These are phyloP conservation scores for Drosophila cracens DNA, from an alignment of 2,888 invertebrate genomes.

Conservation along the genomic window DNA sequence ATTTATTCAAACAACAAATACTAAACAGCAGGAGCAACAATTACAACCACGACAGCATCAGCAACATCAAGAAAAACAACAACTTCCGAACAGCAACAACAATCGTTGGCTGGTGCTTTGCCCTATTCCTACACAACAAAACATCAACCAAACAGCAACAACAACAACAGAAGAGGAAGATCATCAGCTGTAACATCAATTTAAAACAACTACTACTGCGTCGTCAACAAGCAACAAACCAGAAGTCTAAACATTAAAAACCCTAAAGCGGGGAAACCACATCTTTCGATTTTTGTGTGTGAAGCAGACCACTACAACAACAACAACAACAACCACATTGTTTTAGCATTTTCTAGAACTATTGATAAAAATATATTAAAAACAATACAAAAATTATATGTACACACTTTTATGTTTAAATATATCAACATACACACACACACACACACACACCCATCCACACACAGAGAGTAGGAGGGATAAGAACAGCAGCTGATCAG, in stretches of 20 bases:
- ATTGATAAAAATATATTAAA: slow-evolving; percentile 82
- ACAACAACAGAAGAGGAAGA: slow-evolving; percentile 23
- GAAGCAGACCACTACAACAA: slow-evolving; percentile 38
- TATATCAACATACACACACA: slow-evolving; percentile 46
- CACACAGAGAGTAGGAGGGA: slow-evolving; percentile 38
- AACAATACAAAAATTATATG: slow-evolving; percentile 71
- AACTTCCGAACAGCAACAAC: slow-evolving; percentile 28
- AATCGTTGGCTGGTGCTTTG: slow-evolving; percentile 34
- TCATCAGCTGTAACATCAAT: slow-evolving; percentile 58
- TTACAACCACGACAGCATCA: slow-evolving; percentile 41
- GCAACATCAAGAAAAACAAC: slow-evolving; percentile 43
- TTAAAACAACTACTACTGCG: slow-evolving; percentile 60
- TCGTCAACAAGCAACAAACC: slow-evolving; percentile 78
- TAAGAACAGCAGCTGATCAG: slow-evolving; percentile 35
- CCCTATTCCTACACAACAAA: slow-evolving; percentile 22
- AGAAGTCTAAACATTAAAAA: slow-evolving; percentile 53
- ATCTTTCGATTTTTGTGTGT: slow-evolving; percentile 58
- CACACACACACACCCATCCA: slow-evolving; percentile 9
- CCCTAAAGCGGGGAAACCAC: slow-evolving; percentile 57
- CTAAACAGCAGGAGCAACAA: slow-evolving; percentile 30
- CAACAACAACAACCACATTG: slow-evolving; percentile 68
- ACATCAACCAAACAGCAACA: slow-evolving; percentile 25
- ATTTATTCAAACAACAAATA: slow-evolving; percentile 70
- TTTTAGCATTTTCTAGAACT: slow-evolving; percentile 84
- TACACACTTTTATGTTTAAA: slow-evolving; percentile 76